These are phyloP conservation scores for Nebria brevicollis DNA, from an alignment of 2,888 invertebrate species.

Conservation along the genomic window DNA sequence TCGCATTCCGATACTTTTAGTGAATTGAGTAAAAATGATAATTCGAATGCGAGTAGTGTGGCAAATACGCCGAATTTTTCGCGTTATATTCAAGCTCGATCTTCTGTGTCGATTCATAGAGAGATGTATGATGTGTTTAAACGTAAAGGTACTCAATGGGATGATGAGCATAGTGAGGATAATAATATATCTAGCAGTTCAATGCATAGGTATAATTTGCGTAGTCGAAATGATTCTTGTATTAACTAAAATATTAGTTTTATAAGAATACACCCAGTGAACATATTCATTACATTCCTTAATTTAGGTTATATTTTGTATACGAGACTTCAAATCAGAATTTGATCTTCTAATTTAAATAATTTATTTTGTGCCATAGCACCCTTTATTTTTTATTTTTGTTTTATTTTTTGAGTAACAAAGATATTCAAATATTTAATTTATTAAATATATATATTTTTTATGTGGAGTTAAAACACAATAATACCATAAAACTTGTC, in stretches of 20 bases:
- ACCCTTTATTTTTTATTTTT: too few relatives aligned
- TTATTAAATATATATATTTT: too few relatives aligned
- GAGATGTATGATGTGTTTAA: background rate
- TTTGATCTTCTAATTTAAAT: too few relatives aligned
- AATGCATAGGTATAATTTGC: conserved; percentile 50
- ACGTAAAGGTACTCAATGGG: background rate
- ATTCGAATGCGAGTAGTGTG: conserved; percentile 22
- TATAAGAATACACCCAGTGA: background rate
- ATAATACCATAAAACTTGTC: too few relatives aligned
- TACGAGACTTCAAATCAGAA: too few relatives aligned
- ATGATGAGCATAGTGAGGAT: background rate
- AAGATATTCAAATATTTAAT: too few relatives aligned
- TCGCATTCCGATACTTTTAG: conserved; percentile 46
- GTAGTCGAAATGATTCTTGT: conserved; percentile 47
- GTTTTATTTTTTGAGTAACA: too few relatives aligned
- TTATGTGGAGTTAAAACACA: too few relatives aligned
- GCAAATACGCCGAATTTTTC: background rate
- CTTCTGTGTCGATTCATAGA: conserved; percentile 11
- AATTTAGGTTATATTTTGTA: too few relatives aligned
- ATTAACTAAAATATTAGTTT: background rate
- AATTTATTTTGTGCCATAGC: too few relatives aligned
- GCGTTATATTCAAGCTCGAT: conserved; percentile 10
- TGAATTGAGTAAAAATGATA: conserved; percentile 42
- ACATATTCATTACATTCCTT: background rate
- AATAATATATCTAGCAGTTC: conserved; percentile 7